Evolutionary conservation across 2,113 vertebrate genomes (phyloP).

Genomic region (Chloroceryle aenea): DNA sequence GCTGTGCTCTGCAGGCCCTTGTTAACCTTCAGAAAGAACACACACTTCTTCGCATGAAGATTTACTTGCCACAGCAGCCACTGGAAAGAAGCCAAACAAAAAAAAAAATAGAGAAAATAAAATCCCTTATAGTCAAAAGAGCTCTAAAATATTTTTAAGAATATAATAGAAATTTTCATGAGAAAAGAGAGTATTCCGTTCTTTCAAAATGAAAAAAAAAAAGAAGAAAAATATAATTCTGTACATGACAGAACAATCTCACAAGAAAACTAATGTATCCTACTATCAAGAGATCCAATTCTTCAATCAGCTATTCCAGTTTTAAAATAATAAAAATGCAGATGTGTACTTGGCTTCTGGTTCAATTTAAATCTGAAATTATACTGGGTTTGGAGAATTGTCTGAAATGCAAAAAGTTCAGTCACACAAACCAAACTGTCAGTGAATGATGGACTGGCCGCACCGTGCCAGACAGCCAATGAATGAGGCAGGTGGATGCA

Average conservation of each 20-base stretch:
- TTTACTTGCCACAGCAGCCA: conserved; percentile 38
- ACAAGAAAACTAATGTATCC: neutral
- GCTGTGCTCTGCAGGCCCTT: conserved; percentile 37
- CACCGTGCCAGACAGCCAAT: neutral
- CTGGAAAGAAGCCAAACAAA: neutral
- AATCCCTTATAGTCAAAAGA: neutral
- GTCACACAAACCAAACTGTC: neutral
- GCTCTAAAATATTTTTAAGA: neutral
- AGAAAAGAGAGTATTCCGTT: neutral
- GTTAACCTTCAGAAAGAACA: conserved; percentile 57
- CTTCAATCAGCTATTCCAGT: neutral
- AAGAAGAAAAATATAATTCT: neutral
- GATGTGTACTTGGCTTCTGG: neutral
- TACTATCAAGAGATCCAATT: neutral
- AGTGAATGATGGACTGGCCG: neutral
- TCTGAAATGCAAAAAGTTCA: neutral
- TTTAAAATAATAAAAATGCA: neutral
- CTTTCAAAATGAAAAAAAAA: neutral
- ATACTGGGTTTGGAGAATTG: neutral
- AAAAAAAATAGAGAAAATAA: conserved; percentile 14
- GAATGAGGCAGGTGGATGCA: neutral
- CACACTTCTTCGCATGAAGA: neutral
- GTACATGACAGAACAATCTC: neutral
- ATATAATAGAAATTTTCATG: neutral
- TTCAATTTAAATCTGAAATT: neutral